Base-by-base conservation (phyloP, 2,888 invertebrate species). In the Synergus itoensis region DNA sequence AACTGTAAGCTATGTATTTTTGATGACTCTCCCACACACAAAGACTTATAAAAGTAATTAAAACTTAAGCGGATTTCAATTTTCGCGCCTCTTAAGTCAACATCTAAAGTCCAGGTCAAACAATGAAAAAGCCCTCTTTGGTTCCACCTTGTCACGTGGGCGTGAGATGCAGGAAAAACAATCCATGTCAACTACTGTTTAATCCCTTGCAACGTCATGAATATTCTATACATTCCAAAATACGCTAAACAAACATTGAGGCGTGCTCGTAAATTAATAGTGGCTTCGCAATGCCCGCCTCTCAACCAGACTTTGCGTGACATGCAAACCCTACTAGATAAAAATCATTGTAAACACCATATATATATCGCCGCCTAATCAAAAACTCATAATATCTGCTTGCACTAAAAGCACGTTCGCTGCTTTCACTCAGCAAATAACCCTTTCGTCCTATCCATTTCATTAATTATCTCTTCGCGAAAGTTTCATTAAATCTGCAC, bases 221-320 rank as follows among this genome's bases (percentile, higher is more conserved):
- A 87, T 86, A 87, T 87, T 86, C 84, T 81, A 82, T 80, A 86
- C 84, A 85, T 84, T 82, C 79, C 83, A 84, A 83, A 85, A 80
- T 83, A 81, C 84, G 82, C 83, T 80, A 80, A 85, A 83, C 84
- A 86, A 87, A 87, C 82, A 84, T 83, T 82, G 86, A 84, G 83
- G 84, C 84, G 82, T 87, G 86, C 84, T 82, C 84, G 82, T 84
- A 85, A 87, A 86, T 87, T 85, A 84, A 87, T 87, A 82, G 81
- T 60, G 78, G 77, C 80, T 83, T 82, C 81, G 73, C 77, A 84
- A 80, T 81, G 80, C 80, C 81, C 81, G 78, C 79, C 80, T 80
- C 80, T 81, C 80, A 80, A 79, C 81, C 81, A 77, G 45, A 80
- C 81, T 80, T 82, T 84, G 80, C 80, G 80, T 82, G 83, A 85